These are phyloP conservation scores for Delia radicum DNA, from an alignment of 1,140 invertebrate genomes.

Conservation along the genomic window DNA sequence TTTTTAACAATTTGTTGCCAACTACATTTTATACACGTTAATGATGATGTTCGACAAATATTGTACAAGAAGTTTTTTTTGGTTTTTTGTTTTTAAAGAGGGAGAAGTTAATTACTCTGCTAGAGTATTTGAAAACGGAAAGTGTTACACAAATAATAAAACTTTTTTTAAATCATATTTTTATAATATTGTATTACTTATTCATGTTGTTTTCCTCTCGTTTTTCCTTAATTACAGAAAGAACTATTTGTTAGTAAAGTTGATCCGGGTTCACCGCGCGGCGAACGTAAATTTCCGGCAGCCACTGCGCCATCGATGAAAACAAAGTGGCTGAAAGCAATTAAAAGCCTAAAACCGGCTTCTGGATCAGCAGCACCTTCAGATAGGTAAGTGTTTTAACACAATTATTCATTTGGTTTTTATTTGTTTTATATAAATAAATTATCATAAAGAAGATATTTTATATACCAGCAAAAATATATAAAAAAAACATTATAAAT, in stretches of 20 bases:
- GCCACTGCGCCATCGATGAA: slow-evolving; percentile 87
- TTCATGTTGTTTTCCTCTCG: not conserved
- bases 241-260: slow-evolving; percentile 81
- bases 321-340: slow-evolving; percentile 96
- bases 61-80: not conserved
- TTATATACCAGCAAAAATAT: not conserved
- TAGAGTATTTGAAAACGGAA: not conserved
- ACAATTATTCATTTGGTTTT: not conserved
- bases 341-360: slow-evolving; percentile 87
- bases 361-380: slow-evolving; percentile 61
- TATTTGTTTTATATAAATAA: too few relatives aligned
- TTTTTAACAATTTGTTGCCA: not conserved
- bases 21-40: not conserved
- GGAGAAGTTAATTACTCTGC: not conserved
- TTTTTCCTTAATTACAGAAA: slow-evolving; percentile 68
- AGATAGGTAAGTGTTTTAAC: slow-evolving; percentile 59
- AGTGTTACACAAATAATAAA: not conserved
- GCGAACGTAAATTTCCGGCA: slow-evolving; percentile 83
- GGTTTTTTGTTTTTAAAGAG: too few relatives aligned
- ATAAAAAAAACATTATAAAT: not conserved
- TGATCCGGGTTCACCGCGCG: slow-evolving; percentile 65
- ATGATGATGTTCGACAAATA: not conserved
- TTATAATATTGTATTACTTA: not conserved
- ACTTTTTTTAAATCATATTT: not conserved
- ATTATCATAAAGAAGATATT: not conserved